A percentile compares a stretch with the other conserved stretches of the same genome.
Conservation (phyloP, 2,797 vertebrate species). For the Coregonus sp. region DNA sequence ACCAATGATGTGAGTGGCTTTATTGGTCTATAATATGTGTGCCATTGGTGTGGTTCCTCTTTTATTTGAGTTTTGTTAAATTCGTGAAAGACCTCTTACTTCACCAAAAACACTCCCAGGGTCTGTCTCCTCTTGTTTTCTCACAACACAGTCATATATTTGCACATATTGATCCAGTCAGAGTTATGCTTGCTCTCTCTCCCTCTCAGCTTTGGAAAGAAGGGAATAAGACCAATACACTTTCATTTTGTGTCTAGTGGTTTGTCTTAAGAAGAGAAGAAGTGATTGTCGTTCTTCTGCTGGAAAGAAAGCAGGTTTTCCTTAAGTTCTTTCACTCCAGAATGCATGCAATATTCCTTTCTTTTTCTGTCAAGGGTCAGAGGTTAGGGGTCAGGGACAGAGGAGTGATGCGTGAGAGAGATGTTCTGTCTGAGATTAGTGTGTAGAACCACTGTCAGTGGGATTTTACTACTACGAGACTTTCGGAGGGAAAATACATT, state of each 20-base stretch:
- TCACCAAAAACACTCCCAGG: background rate
- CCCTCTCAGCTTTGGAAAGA: background rate
- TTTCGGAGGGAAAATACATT: slow-evolving; percentile 18
- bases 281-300: too few relatives aligned
- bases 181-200: background rate
- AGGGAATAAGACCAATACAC: slow-evolving; percentile 2
- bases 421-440: slow-evolving; percentile 36
- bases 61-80: too few relatives aligned
- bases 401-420: slow-evolving; percentile 30
- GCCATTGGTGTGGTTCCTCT: background rate
- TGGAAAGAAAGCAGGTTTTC: slow-evolving; percentile 18
- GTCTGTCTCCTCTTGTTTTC: background rate
- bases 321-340: slow-evolving; percentile 40
- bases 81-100: background rate
- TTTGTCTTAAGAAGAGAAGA: background rate
- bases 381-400: slow-evolving; percentile 32
- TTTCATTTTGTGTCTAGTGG: slow-evolving; percentile 5
- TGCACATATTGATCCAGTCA: slow-evolving; percentile 1
- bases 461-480: slow-evolving; percentile 1
- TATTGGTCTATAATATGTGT: background rate
- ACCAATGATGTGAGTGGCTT: background rate
- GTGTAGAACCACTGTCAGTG: background rate
- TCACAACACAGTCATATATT: slow-evolving; percentile 5
- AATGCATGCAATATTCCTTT: slow-evolving; percentile 63
- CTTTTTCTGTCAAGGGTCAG: slow-evolving; percentile 48